A percentile compares a stretch with the other conserved stretches of the same genome.
These are phyloP conservation scores for Pachypsylla venusta DNA, from an alignment of 1,140 invertebrate species.

Conservation along the genomic window DNA sequence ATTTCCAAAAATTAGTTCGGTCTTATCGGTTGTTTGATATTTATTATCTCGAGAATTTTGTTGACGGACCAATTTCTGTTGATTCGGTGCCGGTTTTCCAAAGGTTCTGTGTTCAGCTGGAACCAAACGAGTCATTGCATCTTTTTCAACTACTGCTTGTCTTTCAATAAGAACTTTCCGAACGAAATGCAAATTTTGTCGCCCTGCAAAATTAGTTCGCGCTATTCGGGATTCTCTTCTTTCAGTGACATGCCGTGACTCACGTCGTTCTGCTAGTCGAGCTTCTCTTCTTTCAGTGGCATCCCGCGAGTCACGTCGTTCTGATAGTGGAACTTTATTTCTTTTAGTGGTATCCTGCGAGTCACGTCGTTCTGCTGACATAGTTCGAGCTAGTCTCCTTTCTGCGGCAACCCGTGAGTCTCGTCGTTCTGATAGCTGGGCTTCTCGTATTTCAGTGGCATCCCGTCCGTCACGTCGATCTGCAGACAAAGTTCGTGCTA, in stretches of 20 bases:
- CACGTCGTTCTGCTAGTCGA: not conserved
- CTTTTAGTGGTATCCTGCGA: not conserved
- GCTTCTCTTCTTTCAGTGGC: slow-evolving; percentile 3
- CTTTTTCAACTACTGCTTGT: not conserved
- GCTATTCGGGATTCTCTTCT: not conserved
- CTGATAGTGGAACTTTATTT: not conserved
- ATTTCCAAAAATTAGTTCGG: too few species aligned
- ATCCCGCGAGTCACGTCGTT: not conserved
- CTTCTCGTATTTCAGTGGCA: not conserved
- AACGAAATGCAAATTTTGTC: not conserved
- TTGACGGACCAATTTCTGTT: not conserved
- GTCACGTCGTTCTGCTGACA: not conserved
- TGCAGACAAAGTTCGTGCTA: not conserved
- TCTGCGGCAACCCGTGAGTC: not conserved
- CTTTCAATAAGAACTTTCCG: not conserved
- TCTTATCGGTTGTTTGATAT: too few species aligned
- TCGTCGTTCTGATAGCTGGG: not conserved
- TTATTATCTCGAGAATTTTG: not conserved
- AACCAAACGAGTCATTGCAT: too few species aligned
- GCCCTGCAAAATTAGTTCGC: too few species aligned
- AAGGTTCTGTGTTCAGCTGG: too few species aligned
- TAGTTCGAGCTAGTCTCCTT: not conserved
- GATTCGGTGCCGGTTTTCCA: not conserved
- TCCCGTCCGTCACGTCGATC: slow-evolving; percentile 3
- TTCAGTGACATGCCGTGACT: not conserved